A percentile compares a stretch with the other conserved stretches of the same genome.
Evolutionary conservation across 2,113 vertebrate genomes (phyloP).

Genomic region (Abramis brama): DNA sequence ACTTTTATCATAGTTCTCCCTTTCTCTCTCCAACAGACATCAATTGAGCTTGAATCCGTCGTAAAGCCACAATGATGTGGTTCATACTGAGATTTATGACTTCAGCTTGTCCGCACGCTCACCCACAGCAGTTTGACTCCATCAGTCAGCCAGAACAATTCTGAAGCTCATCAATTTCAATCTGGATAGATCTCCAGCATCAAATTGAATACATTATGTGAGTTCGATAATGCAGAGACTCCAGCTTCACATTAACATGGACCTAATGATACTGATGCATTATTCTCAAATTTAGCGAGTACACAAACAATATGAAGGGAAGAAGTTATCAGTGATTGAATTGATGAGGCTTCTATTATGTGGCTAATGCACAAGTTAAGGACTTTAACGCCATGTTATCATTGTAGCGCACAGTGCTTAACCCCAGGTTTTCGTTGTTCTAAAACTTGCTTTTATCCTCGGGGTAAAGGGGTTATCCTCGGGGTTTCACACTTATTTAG

Average conservation of each 20-base stretch:
- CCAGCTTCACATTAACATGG: conserved; percentile 56
- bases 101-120: conserved; percentile 33
- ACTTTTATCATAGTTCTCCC: background rate
- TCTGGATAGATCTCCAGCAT: conserved; percentile 67
- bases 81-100: conserved; percentile 20
- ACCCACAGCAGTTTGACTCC: conserved; percentile 48
- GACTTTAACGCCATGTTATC: no score
- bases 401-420: no score
- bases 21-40: background rate
- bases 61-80: conserved; percentile 2
- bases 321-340: background rate
- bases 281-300: conserved; percentile 61
- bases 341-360: background rate
- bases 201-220: conserved; percentile 69
- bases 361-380: no score
- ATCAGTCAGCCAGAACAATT: conserved; percentile 69
- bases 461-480: no score
- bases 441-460: no score
- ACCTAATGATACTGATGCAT: conserved; percentile 63
- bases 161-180: conserved; percentile 68
- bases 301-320: conserved; percentile 24
- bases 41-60: conserved; percentile 1
- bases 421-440: no score
- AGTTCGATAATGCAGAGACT: conserved; percentile 58
- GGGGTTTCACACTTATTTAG: no score